Evolutionary conservation across 1,140 invertebrate genomes (phyloP), one percentile per base, ranked within the genome.

Genomic region (Thrips palmi): DNA sequence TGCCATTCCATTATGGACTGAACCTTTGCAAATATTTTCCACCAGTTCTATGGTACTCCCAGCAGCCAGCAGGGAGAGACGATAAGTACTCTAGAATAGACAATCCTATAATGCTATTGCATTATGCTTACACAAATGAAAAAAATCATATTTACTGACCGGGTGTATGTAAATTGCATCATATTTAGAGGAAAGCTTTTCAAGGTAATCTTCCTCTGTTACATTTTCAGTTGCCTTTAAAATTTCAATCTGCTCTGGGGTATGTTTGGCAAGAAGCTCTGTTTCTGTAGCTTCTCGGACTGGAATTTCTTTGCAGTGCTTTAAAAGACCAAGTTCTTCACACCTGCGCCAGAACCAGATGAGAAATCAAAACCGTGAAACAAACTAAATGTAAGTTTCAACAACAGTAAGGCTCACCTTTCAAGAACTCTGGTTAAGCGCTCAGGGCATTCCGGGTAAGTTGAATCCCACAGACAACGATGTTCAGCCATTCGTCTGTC

Each of bases 111-210:
- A 36, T 39, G 43, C 36, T 33, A 41, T 27, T 29, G 18, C 22
- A 37, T 41, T 30, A 46, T 30, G n/a, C n/a, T n/a, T n/a, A n/a
- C n/a, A n/a, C n/a, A 38, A 30, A 37, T 35, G 6, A 28, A 46
- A 4, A 35, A 11, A 35, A n/a, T 31, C 14, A 32, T 20, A 33
- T 33, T 15, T 19, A 51, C 67, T 61, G 63, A 87, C 82, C 41
- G 80, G 72, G 64, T 91, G 78, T 57, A 91, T 68, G 55, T 80
- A 94, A 48, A 93, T 58, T 10, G 79, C 70, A 55, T 94, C 87
- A 56, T 77, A 93, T 50, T 72, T 70, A 0, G 78, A 72, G 4
- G 82, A 74, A 0, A 81, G 37, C 28, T 69, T 59, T 57, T 86
- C 82, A 41, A 86, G 58, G 42, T 69, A 60, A 10, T 65, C 61